Percentiles rank a stretch among this genome's conserved stretches.
These are phyloP conservation scores for Ceyx melanurus DNA, from an alignment of 2,113 vertebrate species.

Conservation along the genomic window DNA sequence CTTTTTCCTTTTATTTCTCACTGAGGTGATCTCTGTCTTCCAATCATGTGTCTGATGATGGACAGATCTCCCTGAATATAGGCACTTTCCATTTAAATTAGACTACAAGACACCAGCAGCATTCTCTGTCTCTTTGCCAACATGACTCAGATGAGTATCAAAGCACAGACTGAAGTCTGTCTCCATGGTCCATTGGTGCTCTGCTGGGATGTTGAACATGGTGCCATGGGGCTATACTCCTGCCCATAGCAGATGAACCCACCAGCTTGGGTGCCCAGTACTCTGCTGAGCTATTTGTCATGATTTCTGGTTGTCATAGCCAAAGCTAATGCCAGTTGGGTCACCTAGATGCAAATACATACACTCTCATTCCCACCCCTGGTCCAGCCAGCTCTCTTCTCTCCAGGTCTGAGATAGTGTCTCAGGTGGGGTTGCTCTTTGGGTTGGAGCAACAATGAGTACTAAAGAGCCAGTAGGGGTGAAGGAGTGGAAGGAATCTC, in stretches of 20 bases:
- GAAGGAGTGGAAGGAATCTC: background rate
- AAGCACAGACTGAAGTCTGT: background rate
- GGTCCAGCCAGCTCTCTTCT: background rate
- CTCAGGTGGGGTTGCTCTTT: background rate
- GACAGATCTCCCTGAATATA: background rate
- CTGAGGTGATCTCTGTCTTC: background rate
- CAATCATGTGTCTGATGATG: background rate
- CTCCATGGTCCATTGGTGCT: background rate
- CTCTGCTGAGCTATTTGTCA: background rate
- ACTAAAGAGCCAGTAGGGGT: background rate
- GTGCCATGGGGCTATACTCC: background rate
- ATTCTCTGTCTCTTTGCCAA: background rate
- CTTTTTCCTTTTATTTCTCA: background rate
- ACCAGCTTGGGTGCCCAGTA: background rate
- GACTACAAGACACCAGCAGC: background rate
- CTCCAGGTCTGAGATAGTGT: background rate
- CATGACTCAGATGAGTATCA: background rate
- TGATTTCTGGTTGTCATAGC: background rate
- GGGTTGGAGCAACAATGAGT: background rate
- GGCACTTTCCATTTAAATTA: background rate
- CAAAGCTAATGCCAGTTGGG: background rate
- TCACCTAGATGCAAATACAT: background rate
- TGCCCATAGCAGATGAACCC: background rate
- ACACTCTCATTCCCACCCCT: background rate
- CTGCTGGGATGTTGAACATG: background rate